Evolutionary conservation across 2,113 vertebrate species (phyloP).

Genomic region (Gnathonemus longibarbis): DNA sequence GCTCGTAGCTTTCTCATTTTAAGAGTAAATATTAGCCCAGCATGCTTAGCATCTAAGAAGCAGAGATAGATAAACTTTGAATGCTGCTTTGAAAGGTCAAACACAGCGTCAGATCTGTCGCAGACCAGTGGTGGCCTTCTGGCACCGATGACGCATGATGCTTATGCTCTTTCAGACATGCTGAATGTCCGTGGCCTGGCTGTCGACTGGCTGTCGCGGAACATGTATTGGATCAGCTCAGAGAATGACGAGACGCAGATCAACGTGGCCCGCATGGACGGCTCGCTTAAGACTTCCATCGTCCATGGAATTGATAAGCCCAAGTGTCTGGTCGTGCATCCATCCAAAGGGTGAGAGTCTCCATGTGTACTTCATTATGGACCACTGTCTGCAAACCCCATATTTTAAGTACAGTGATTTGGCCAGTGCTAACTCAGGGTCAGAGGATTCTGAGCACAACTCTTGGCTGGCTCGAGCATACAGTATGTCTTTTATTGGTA

Average conservation of each 20-base stretch:
- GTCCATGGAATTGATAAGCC: constrained; percentile 80
- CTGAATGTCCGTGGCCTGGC: constrained; percentile 75
- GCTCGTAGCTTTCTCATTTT: background rate
- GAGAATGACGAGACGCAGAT: constrained; percentile 83
- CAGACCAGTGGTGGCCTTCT: background rate
- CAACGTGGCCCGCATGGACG: constrained; percentile 74
- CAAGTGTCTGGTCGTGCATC: constrained; percentile 73
- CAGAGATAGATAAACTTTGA: background rate
- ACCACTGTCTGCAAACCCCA: background rate
- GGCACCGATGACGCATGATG: background rate
- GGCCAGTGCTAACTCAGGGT: background rate
- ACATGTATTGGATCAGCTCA: constrained; percentile 83
- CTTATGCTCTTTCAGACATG: constrained; percentile 59
- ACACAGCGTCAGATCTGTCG: background rate
- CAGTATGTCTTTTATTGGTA: background rate
- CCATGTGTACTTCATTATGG: background rate
- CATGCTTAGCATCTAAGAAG: background rate
- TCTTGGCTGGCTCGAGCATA: background rate
- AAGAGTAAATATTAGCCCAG: background rate
- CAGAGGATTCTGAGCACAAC: background rate
- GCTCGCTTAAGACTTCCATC: constrained; percentile 77
- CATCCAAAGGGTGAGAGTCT: constrained; percentile 71
- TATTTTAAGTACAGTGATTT: background rate
- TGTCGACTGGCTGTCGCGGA: constrained; percentile 79
- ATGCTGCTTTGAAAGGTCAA: background rate